Evolutionary conservation across 2,888 invertebrate genomes (phyloP).

Genomic region (Dynastes maya): DNA sequence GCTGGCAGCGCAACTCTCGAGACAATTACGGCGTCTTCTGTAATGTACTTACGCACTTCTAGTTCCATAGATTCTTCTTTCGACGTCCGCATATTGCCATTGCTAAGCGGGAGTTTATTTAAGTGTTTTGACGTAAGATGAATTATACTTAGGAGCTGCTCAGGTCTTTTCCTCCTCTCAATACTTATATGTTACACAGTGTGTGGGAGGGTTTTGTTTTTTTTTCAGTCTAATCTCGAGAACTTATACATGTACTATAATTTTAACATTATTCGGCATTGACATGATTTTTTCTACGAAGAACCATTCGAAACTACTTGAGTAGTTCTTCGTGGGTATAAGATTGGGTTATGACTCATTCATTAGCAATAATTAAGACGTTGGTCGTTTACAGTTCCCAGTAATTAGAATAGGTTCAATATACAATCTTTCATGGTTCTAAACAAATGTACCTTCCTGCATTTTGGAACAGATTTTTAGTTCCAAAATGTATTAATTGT

Average conservation of each 20-base stretch:
- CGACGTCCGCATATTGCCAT: conserved; percentile 17
- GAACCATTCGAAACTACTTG: conserved; percentile 11
- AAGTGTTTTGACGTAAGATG: conserved; percentile 47
- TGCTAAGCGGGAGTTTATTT: background rate
- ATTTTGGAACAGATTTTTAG: too few relatives aligned
- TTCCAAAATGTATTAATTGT: too few relatives aligned
- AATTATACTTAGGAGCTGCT: conserved; percentile 2
- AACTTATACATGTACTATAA: background rate
- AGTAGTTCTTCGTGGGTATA: conserved; percentile 11
- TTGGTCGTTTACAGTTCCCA: background rate
- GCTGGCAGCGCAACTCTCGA: conserved; percentile 5
- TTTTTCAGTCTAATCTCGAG: conserved; percentile 5
- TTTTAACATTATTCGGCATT: conserved; percentile 10
- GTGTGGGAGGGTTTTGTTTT: too few relatives aligned
- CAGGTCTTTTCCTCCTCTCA: too few relatives aligned
- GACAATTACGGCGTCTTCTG: conserved; percentile 31
- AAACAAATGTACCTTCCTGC: too few relatives aligned
- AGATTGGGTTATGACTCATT: conserved; percentile 16
- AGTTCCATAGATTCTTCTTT: conserved; percentile 10
- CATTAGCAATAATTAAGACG: conserved; percentile 1
- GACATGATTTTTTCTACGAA: conserved; percentile 20
- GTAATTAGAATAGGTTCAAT: too few relatives aligned
- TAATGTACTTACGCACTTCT: conserved; percentile 35
- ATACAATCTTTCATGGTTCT: too few relatives aligned
- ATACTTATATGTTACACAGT: too few relatives aligned